Evolutionary conservation across 2,888 invertebrate species (phyloP).

Genomic region (Asteroscopus sphinx): DNA sequence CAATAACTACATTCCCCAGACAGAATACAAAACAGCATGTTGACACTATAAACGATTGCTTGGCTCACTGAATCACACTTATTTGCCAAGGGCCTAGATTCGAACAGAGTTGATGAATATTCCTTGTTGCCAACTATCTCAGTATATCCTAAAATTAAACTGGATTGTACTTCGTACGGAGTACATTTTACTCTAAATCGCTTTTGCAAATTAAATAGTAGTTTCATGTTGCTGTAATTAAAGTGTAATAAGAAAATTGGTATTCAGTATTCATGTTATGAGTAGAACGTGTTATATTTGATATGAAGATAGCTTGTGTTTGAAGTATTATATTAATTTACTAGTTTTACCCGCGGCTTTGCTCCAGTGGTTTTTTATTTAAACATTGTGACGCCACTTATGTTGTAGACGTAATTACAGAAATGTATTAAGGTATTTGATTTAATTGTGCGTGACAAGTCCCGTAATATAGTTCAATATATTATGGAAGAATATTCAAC

Average conservation of each 20-base stretch:
- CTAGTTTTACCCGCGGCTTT: too few relatives aligned
- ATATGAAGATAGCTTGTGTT: too few relatives aligned
- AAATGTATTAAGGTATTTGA: too few relatives aligned
- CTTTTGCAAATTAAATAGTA: conserved; percentile 36
- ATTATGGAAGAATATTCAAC: too few relatives aligned
- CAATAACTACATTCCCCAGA: not conserved
- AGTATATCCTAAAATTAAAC: conserved; percentile 40
- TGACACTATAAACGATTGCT: conserved; percentile 41
- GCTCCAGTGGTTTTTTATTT: too few relatives aligned
- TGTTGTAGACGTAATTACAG: too few relatives aligned
- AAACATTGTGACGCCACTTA: too few relatives aligned
- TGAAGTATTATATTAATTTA: too few relatives aligned
- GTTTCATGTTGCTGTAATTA: conserved; percentile 20
- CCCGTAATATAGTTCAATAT: too few relatives aligned
- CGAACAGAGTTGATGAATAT: conserved; percentile 39
- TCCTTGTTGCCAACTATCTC: conserved; percentile 42
- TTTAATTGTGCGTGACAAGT: too few relatives aligned
- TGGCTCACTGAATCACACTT: conserved; percentile 40
- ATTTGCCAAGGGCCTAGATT: conserved; percentile 49
- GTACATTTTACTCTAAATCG: conserved; percentile 23
- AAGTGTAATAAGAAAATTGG: conserved; percentile 16
- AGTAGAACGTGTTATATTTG: not conserved
- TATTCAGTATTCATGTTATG: conserved; percentile 8
- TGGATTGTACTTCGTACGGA: conserved; percentile 15
- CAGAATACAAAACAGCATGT: conserved; percentile 1